These are phyloP conservation scores for Tribolium freemani DNA, from an alignment of 2,888 invertebrate species.

Conservation along the genomic window DNA sequence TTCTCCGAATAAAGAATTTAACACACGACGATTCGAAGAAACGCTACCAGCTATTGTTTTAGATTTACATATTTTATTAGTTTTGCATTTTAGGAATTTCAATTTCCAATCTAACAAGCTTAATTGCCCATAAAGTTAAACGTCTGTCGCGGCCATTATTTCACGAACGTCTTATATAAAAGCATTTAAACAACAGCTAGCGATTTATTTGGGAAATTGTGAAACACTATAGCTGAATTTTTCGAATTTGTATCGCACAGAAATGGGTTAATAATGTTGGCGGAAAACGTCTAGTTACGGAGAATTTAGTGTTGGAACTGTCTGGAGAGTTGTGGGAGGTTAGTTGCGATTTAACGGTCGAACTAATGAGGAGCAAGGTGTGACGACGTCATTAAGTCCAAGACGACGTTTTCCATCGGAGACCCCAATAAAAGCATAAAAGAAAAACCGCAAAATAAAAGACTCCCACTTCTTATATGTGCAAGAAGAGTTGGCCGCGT, in stretches of 20 bases:
- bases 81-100: slow-evolving; percentile 53
- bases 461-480: slow-evolving; percentile 16
- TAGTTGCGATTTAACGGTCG: slow-evolving; percentile 32
- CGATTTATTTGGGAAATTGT: slow-evolving; percentile 45
- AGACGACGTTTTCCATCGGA: slow-evolving; percentile 16
- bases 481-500: slow-evolving; percentile 33
- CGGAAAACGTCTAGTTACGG: slow-evolving; percentile 27
- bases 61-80: slow-evolving; percentile 55
- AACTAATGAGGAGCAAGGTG: slow-evolving; percentile 30
- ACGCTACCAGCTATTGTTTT: slow-evolving; percentile 53
- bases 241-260: background rate
- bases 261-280: slow-evolving; percentile 29
- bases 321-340: slow-evolving; percentile 23
- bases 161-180: slow-evolving; percentile 16
- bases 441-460: slow-evolving; percentile 17
- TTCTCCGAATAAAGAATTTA: slow-evolving; percentile 49
- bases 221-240: background rate
- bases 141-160: slow-evolving; percentile 29
- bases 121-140: slow-evolving; percentile 50
- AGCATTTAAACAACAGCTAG: slow-evolving; percentile 17
- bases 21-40: slow-evolving; percentile 47
- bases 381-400: slow-evolving; percentile 31
- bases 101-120: slow-evolving; percentile 49
- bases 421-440: slow-evolving; percentile 6
- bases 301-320: slow-evolving; percentile 21